Evolutionary conservation across 2,888 invertebrate species (phyloP).

Genomic region (Pristionchus arcanus): DNA sequence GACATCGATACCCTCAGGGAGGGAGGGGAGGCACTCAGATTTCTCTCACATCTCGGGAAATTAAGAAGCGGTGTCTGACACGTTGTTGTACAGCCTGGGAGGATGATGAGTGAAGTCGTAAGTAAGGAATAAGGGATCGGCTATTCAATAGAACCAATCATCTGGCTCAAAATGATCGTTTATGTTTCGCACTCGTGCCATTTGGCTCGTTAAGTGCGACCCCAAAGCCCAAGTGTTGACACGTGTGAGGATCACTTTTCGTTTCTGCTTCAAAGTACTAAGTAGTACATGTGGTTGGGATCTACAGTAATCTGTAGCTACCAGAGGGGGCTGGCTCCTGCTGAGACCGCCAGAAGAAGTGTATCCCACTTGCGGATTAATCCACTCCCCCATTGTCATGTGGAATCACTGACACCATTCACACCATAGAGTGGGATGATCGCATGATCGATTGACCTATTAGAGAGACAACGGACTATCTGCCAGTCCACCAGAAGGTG

Average conservation of each 20-base stretch:
- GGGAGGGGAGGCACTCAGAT: slow-evolving; percentile 2
- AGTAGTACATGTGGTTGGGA: background rate
- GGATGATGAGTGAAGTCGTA: background rate
- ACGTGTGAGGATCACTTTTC: slow-evolving; percentile 30
- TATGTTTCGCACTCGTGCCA: slow-evolving; percentile 13
- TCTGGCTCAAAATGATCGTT: slow-evolving; percentile 7
- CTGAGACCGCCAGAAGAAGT: slow-evolving; percentile 38
- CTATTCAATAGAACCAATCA: background rate
- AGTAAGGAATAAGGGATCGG: background rate
- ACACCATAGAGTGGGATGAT: slow-evolving; percentile 23
- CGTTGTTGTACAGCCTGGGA: slow-evolving; percentile 15
- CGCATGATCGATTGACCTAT: slow-evolving; percentile 41
- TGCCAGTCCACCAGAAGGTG: slow-evolving; percentile 36
- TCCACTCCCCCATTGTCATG: slow-evolving; percentile 27
- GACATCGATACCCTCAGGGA: slow-evolving; percentile 41
- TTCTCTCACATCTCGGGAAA: slow-evolving; percentile 16
- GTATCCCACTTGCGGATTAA: background rate
- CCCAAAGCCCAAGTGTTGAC: slow-evolving; percentile 26
- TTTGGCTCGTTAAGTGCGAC: slow-evolving; percentile 46
- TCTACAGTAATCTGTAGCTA: background rate
- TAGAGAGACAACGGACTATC: slow-evolving; percentile 13
- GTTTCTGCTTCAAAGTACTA: background rate
- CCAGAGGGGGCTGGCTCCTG: background rate
- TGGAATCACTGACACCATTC: slow-evolving; percentile 34
- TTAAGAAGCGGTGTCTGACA: slow-evolving; percentile 36